Base-by-base conservation (phyloP, 2,797 vertebrate genomes). In the Hirundo rustica region DNA sequence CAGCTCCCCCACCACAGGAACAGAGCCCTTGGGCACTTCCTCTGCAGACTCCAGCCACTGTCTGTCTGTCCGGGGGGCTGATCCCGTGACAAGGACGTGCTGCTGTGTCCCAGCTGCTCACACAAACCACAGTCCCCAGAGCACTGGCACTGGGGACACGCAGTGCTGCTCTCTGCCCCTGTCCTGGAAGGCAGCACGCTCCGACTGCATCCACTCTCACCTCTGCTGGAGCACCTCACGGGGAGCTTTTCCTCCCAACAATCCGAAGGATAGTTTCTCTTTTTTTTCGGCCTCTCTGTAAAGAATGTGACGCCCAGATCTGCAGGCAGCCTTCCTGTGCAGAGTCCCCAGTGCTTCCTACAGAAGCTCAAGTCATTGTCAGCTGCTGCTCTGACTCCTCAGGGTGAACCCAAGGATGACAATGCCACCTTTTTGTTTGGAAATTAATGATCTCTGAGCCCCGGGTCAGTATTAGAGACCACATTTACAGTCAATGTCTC, bases 121-220 rank as follows among this genome's bases (percentile, higher is more conserved):
- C 62, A 55, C 25, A 54, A 19, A 23, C 30, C 23, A 0, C 60
- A 58, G 19, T 13, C 18, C 53, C 23, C 51, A 12, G 45, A 6
- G 7, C 17, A 11, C 32, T 53, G 71, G 10, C 1, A 1, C 61
- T 8, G 22, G 32, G 50, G 61, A 18, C 1, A 8, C 21, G 8
- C 21, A 15, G 29, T 25, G 87, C 58, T 7, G 1, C 16, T 78
- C 40, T 47, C 16, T 17, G 5, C 38, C 54, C 54, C 65, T 18
- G 3, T 21, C 19, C 66, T 38, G 54, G 21, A 16, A 19, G 42
- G 47, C 26, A 30, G 16, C 27, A 16, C 0, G 0, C 42, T 47
- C 42, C 0, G 0, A 5, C 26, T 58, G 27, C 61, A 57, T 4
- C 40, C 27, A 5, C 36, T 26, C 38, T 55, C 42, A 16, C 8